A percentile compares a stretch with the other conserved stretches of the same genome.
These are phyloP conservation scores for Drosophila busckii DNA, from an alignment of 1,140 invertebrate genomes.

Conservation along the genomic window DNA sequence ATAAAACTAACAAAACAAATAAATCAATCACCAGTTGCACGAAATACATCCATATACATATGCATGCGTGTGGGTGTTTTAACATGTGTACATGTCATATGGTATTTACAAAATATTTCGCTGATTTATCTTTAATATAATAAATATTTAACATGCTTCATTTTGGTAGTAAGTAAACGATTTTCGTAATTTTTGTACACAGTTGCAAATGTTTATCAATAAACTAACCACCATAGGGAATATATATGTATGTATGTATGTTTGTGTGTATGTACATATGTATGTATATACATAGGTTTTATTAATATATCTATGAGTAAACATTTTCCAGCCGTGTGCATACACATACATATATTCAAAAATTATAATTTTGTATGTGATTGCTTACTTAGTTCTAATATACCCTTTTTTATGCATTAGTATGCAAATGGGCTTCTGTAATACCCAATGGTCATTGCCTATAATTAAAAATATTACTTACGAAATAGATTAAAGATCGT, in stretches of 20 bases:
- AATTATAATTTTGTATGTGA: not conserved
- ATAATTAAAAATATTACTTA: not conserved
- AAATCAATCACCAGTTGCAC: slow-evolving; percentile 22
- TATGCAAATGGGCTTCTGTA: no score
- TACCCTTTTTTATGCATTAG: slow-evolving; percentile 4
- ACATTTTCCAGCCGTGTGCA: no score
- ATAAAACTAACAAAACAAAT: not conserved
- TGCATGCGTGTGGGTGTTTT: not conserved
- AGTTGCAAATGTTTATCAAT: not conserved
- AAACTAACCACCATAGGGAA: not conserved
- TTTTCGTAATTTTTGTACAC: not conserved
- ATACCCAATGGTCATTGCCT: not conserved
- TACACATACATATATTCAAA: not conserved
- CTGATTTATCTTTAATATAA: slow-evolving; percentile 1
- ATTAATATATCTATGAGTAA: no score
- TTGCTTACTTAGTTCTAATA: not conserved
- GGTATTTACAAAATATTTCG: slow-evolving; percentile 19
- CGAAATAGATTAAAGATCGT: no score
- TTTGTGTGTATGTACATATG: not conserved
- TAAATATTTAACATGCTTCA: slow-evolving; percentile 10
- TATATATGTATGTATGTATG: not conserved
- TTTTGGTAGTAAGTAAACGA: slow-evolving; percentile 13
- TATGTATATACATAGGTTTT: not conserved
- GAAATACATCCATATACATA: slow-evolving; percentile 18
- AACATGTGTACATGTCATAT: not conserved